A percentile compares a stretch with the other conserved stretches of the same genome.
phyloP scores from a whole-genome alignment of 53 echinoderm and acorn worm genomes.

The Arbacia lixula region DNA sequence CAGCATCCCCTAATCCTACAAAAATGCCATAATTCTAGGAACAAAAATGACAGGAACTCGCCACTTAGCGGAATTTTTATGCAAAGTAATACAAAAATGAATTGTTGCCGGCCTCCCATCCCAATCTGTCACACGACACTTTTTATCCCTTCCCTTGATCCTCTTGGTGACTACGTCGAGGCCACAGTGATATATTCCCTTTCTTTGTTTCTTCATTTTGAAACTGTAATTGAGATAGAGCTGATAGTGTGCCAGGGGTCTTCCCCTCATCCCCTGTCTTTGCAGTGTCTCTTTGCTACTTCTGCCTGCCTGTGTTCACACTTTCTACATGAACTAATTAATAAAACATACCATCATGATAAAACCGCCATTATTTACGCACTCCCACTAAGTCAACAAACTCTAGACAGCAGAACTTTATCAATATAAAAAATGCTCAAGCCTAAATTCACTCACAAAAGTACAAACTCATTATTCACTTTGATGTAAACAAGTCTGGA shows the following conservation, averaged over 20 bases:
- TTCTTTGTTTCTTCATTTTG: conserved; percentile 39
- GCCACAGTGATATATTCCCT: conserved; percentile 18
- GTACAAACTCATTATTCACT: too few species aligned
- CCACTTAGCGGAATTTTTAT: conserved; percentile 44
- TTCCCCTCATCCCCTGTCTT: not conserved
- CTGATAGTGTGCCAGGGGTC: conserved; percentile 17
- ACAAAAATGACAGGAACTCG: conserved; percentile 54
- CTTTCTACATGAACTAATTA: not conserved
- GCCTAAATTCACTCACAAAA: too few species aligned
- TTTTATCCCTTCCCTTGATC: conserved; percentile 48
- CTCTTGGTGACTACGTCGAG: conserved; percentile 44
- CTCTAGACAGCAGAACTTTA: too few species aligned
- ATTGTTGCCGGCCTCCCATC: conserved; percentile 33
- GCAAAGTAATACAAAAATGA: conserved; percentile 14
- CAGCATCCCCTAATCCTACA: conserved; percentile 21
- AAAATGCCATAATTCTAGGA: conserved; percentile 40
- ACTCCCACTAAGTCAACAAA: too few species aligned
- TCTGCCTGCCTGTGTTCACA: not conserved
- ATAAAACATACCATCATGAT: too few species aligned
- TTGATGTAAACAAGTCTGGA: too few species aligned
- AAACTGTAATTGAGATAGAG: conserved; percentile 29
- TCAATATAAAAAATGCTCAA: too few species aligned
- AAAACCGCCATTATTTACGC: too few species aligned
- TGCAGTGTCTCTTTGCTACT: not conserved
- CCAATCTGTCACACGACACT: conserved; percentile 51